phyloP scores from a whole-genome alignment of 2,888 invertebrate species.

The Cephus sareptanus region DNA sequence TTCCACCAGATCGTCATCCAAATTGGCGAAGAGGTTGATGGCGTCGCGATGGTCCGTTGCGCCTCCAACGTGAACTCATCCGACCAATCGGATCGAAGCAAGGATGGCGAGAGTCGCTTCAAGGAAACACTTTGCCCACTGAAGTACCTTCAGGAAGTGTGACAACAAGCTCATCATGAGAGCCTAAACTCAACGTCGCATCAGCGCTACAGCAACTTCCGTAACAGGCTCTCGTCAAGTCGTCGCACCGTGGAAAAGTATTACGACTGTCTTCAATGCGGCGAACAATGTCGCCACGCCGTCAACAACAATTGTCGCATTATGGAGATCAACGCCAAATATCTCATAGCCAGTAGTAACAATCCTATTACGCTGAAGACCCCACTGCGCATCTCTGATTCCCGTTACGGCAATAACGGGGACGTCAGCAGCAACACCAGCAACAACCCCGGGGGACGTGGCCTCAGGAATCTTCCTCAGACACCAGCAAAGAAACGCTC shows the following conservation, averaged over 20 bases:
- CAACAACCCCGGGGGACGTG: neutral
- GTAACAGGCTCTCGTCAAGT: neutral
- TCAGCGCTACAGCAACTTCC: conserved; percentile 24
- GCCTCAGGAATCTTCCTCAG: conserved; percentile 19
- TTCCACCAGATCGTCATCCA: conserved; percentile 87
- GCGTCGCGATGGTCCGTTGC: conserved; percentile 93
- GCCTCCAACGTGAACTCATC: conserved; percentile 80
- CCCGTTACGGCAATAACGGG: neutral
- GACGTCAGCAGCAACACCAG: neutral
- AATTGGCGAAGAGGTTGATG: conserved; percentile 91
- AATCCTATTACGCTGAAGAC: conserved; percentile 9
- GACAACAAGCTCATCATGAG: conserved; percentile 73
- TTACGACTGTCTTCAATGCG: conserved; percentile 61
- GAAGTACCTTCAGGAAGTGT: conserved; percentile 95
- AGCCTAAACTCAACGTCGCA: conserved; percentile 43
- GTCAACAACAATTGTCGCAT: conserved; percentile 27
- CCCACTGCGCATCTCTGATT: neutral
- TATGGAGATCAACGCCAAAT: conserved; percentile 12
- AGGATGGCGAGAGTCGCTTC: conserved; percentile 59
- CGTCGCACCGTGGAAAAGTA: conserved; percentile 51
- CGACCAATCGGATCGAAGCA: conserved; percentile 45
- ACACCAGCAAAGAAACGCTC: conserved; percentile 57
- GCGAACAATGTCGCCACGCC: conserved; percentile 59
- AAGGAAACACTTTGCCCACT: conserved; percentile 90
- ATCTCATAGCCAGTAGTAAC: conserved; percentile 50